Evolutionary conservation across 2,113 vertebrate genomes (phyloP).

Genomic region (Paradisaea rubra): DNA sequence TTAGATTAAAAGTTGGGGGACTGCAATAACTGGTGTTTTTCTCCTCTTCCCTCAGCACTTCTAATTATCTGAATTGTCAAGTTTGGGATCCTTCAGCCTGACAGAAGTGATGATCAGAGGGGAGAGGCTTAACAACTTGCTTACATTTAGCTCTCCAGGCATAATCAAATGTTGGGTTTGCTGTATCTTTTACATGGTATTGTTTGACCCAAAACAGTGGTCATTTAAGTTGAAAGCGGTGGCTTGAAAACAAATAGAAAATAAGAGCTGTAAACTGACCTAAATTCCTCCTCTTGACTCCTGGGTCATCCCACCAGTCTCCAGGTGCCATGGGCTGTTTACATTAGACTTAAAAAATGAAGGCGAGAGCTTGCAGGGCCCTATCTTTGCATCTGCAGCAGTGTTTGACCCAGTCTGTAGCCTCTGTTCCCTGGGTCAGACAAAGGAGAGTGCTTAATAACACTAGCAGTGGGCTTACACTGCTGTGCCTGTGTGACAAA

Average conservation of each 20-base stretch:
- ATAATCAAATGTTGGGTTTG: not conserved
- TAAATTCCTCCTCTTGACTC: constrained; percentile 49
- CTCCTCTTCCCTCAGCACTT: not conserved
- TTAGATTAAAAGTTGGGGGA: not conserved
- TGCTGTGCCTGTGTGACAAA: not conserved
- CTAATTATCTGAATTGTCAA: constrained; percentile 6
- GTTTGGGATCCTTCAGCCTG: not conserved
- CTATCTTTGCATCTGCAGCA: not conserved
- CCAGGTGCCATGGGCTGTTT: constrained; percentile 35
- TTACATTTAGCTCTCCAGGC: not conserved
- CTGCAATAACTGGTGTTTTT: not conserved
- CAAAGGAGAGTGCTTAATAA: not conserved
- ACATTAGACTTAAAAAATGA: constrained; percentile 11
- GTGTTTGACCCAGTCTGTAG: not conserved
- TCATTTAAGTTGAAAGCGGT: not conserved
- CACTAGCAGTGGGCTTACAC: not conserved
- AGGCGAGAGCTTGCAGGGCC: not conserved
- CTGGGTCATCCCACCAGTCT: constrained; percentile 11
- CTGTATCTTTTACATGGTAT: not conserved
- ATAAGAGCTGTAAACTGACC: constrained; percentile 37
- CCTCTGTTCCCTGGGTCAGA: not conserved
- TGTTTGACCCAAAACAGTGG: constrained; percentile 6
- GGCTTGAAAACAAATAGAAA: constrained; percentile 36
- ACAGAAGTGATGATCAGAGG: not conserved
- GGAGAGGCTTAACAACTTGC: not conserved